Evolutionary conservation across 2,797 vertebrate species (phyloP), one percentile per base, ranked within the genome.

Genomic region (Leptoclinus maculatus): DNA sequence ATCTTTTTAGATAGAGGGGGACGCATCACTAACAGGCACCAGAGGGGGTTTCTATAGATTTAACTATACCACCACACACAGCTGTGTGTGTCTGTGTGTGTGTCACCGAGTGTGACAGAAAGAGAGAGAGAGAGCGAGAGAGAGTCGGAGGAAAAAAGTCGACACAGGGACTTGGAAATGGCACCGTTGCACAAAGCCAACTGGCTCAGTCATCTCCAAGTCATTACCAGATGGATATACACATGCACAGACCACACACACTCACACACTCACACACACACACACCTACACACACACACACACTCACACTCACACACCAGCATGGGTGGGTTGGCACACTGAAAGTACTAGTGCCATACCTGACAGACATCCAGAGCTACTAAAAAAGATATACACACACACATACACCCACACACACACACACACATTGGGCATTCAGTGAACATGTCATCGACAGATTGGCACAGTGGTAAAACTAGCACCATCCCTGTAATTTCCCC

Each of bases 141-240:
- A 56, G 58, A 62, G 56, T 36, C 23, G 0, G 68, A 75, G 38
- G 43, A 29, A 83, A 82, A 79, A 73, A 90, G 80, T 83, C 71
- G 16, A 87, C 80, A 90, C 77, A 14, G 84, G 75, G 76, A 84
- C 87, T 90, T 92, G 91, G 90, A 93, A 84, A 83, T 80, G 77
- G 68, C 86, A 72, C 60, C 2, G 34, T 27, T 49, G 70, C 53
- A 72, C 83, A 63, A 70, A 74, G 92, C 90, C 92, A 93, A 92
- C 87, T 90, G 90, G 89, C 88, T 83, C 70, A 80, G 79, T 87
- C 88, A 73, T 83, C 77, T 83, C 74, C 66, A 65, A 89, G 89
- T 87, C 83, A 87, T 88, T 88, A 93, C 90, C 91, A 93, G 90
- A 92, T 91, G 91, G 86, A 87, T 83, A 80, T 82, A 59, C 85